A percentile compares a stretch with the other conserved stretches of the same genome.
These are phyloP conservation scores for Megalurothrips usitatus DNA, from an alignment of 2,888 invertebrate genomes.

Conservation along the genomic window DNA sequence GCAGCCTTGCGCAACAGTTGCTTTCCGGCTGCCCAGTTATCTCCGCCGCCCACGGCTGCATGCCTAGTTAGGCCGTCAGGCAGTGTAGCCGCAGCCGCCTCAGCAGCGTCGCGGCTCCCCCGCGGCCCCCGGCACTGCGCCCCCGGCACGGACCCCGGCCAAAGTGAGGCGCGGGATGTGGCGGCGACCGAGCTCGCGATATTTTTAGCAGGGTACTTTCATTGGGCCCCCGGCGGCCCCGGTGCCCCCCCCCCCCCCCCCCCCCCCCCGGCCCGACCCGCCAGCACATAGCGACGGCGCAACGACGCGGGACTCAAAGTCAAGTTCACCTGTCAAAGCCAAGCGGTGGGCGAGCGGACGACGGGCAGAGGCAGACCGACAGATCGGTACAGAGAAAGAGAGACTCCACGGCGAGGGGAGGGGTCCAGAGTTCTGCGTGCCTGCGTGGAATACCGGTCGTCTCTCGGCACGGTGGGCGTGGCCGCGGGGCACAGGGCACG, in stretches of 20 bases:
- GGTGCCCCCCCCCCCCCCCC: not conserved
- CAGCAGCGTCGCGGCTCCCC: not conserved
- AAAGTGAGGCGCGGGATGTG: not conserved
- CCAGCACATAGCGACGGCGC: not conserved
- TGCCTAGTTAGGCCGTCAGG: too few relatives aligned
- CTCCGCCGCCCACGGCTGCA: too few relatives aligned
- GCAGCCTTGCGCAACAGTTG: too few relatives aligned
- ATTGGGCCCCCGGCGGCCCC: not conserved
- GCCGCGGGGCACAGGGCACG: too few relatives aligned
- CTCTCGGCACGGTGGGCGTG: too few relatives aligned
- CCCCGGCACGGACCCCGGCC: not conserved
- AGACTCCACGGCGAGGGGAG: too few relatives aligned
- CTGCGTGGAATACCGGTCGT: too few relatives aligned
- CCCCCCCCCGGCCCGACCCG: not conserved
- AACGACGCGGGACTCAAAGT: not conserved
- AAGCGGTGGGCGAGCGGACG: not conserved
- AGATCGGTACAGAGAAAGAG: too few relatives aligned
- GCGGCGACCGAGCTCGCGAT: not conserved
- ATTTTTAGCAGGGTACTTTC: slow-evolving; percentile 20
- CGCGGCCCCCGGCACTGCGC: not conserved
- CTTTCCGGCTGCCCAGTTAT: too few relatives aligned
- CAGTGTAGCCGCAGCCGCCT: not conserved
- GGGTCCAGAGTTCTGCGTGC: too few relatives aligned
- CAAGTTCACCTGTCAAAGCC: slow-evolving; percentile 15
- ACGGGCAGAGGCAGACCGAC: too few relatives aligned